Evolutionary conservation across 2,888 invertebrate genomes (phyloP), one percentile per base, ranked within the genome.

Genomic region (Eudasyphora cyanicolor): DNA sequence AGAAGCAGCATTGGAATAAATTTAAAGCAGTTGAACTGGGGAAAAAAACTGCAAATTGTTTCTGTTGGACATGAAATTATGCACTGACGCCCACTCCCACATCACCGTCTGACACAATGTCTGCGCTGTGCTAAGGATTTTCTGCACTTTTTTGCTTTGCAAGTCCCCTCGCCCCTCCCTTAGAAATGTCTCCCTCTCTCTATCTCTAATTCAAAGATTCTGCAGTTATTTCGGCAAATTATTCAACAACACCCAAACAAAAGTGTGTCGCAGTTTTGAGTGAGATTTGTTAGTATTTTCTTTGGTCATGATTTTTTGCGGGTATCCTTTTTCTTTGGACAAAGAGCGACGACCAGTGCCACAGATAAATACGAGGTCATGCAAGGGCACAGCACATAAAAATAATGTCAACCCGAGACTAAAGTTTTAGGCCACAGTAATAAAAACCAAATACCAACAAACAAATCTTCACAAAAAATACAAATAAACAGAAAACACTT

Each of bases 91-190:
- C 80, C 84, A 81, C 84, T 75, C 83, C 80, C 84, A 17, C 81
- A 73, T 77, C 80, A 71, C 12, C 71, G 84, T 81, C 84, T 81
- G 84, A 81, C 84, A 76, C 78, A 81, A 81, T 76, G 84, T 84
- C 84, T 84, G 78, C 76, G 77, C 80, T 70, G 27, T 24, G 49
- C 42, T 54, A 49, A 69, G 19, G 67, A 57, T 57, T 74, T 76
- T 51, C 42, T 19, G 12, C 14, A 57, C 14, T 51, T 38, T 35
- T 54, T 19, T 38, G n/a, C n/a, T n/a, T 38, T 14, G 38, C 38
- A 14, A 8, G 4, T 14, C 10, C 10, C 4, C 45, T 45, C 45
- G 6, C n/a, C n/a, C 14, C 5, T n/a, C n/a, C n/a, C n/a, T n/a
- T n/a, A n/a, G n/a, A n/a, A n/a, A n/a, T 45, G n/a, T 45, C n/a